phyloP scores from a whole-genome alignment of 1,140 invertebrate genomes.

The Zaprionus inermis region DNA sequence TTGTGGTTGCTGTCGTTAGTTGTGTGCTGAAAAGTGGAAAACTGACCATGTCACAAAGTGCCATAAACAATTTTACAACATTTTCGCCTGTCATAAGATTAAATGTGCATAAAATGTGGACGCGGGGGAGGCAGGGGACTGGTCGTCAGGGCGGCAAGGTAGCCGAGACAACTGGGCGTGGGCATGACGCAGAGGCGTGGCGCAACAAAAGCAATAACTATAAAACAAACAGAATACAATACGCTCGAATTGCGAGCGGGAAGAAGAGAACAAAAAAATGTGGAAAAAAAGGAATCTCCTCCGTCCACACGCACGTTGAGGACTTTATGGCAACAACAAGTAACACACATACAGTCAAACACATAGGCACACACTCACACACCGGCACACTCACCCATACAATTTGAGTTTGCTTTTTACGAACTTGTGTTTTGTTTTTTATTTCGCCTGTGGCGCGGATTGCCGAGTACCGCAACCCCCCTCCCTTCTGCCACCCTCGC shows the following conservation, averaged over 20 bases:
- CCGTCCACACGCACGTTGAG: conserved; percentile 14
- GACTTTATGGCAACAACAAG: conserved; percentile 38
- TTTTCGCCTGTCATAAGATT: conserved; percentile 79
- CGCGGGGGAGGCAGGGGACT: neutral
- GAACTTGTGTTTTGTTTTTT: conserved; percentile 21
- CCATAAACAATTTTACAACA: conserved; percentile 81
- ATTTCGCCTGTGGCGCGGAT: conserved; percentile 24
- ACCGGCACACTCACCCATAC: conserved; percentile 27
- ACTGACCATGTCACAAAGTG: conserved; percentile 79
- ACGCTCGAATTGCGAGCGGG: conserved; percentile 64
- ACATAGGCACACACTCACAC: conserved; percentile 21
- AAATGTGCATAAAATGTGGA: conserved; percentile 73
- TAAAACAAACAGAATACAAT: conserved; percentile 80
- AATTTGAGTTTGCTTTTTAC: conserved; percentile 47
- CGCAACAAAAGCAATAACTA: conserved; percentile 81
- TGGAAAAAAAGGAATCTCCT: conserved; percentile 10
- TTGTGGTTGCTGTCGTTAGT: conserved; percentile 19
- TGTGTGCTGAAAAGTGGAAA: conserved; percentile 50
- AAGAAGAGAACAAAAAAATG: conserved; percentile 24
- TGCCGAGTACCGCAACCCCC: conserved; percentile 9
- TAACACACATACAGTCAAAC: conserved; percentile 5
- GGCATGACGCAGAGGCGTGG: conserved; percentile 34
- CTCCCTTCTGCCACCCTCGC: neutral
- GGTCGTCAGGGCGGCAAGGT: neutral
- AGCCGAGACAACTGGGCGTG: conserved; percentile 28